Percentiles rank a stretch among this genome's conserved stretches.
Conservation (phyloP, 2,113 vertebrate species). For the Rhipidura dahli region DNA sequence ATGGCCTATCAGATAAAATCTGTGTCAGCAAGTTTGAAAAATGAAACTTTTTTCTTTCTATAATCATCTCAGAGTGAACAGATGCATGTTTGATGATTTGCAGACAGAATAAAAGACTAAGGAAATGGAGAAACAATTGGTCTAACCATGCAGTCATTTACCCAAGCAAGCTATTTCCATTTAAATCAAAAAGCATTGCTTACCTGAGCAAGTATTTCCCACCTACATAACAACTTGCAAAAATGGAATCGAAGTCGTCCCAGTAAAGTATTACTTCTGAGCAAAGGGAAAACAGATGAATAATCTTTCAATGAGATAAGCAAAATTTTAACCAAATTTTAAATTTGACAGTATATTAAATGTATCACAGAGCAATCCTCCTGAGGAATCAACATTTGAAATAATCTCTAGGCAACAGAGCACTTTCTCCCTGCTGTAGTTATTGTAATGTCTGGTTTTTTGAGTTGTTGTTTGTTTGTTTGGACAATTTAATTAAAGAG, state of each 20-base stretch:
- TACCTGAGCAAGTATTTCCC: constrained; percentile 18
- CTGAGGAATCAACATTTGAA: neutral
- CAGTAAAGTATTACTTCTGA: neutral
- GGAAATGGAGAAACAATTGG: constrained; percentile 19
- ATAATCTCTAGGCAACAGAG: neutral
- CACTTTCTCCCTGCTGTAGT: neutral
- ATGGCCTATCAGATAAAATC: neutral
- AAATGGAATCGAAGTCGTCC: neutral
- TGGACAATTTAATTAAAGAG: neutral
- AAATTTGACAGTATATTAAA: neutral
- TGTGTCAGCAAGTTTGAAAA: neutral
- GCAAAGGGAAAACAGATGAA: neutral
- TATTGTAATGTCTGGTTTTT: neutral
- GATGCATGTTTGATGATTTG: neutral
- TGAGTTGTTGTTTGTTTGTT: neutral
- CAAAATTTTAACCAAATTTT: neutral
- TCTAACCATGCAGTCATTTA: constrained; percentile 11
- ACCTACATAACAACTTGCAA: neutral
- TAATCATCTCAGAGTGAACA: neutral
- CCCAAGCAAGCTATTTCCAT: constrained; percentile 33
- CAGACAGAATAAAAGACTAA: neutral
- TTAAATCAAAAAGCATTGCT: constrained; percentile 28
- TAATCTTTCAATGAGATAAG: neutral
- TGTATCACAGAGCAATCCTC: neutral
- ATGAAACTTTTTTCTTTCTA: neutral